Evolutionary conservation across 2,113 vertebrate genomes (phyloP), one percentile per base, ranked within the genome.

Genomic region (Anguilla japonica): DNA sequence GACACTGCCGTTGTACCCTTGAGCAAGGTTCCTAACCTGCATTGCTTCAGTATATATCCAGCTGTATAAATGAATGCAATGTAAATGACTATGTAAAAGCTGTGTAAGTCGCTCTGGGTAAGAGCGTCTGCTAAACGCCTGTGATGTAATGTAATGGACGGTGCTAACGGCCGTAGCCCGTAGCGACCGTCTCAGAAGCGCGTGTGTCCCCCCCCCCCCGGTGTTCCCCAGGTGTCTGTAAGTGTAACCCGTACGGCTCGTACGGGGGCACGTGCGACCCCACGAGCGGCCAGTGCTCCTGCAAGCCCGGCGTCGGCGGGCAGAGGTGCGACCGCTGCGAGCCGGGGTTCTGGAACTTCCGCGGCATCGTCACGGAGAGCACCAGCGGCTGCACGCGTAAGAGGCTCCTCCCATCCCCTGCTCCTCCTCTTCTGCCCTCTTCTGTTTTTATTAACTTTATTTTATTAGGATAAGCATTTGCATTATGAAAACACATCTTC

Each of bases 261-360:
- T 99, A 99, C 0, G 92, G 97, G 0, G 94, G 95, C 0, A 94
- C 96, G 0, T 99, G 98, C 0, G 97, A 98, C 88, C 97, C 98
- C 0, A 87, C 92, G 53, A 93, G 91, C 0, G 97, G 97, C 0
- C 98, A 99, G 93, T 99, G 98, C 92, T 99, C 98, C 91, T 99
- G 98, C 93, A 99, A 98, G 60, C 98, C 98, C 0, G 98, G 98
- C 0, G 98, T 99, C 0, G 98, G 98, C 0, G 98, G 98, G 2
- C 95, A 96, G 84, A 97, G 96, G 90, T 99, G 98, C 0, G 98
- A 99, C 95, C 98, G 98, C 90, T 99, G 98, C 0, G 98, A 99
- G 91, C 98, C 98, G 0, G 97, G 98, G 84, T 99, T 99, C 96
- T 99, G 98, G 98, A 97, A 99, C 89, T 99, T 99, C 95, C 97